Percentiles rank a stretch among this genome's conserved stretches.
Evolutionary conservation across 1,140 invertebrate species (phyloP).

Genomic region (Mesaphorura yosii): DNA sequence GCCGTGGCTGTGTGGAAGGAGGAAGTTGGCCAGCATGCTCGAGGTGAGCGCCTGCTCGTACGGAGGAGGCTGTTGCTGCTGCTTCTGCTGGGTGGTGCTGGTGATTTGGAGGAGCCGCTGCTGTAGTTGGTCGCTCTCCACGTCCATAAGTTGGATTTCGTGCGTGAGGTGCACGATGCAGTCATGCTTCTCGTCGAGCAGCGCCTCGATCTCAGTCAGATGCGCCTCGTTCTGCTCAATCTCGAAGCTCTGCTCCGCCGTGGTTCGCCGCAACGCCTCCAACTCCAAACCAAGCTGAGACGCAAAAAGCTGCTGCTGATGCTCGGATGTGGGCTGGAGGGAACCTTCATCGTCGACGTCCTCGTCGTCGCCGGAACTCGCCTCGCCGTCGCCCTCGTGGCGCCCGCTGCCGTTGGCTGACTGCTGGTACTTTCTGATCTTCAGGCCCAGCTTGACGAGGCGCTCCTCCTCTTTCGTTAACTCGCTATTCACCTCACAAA

Average conservation of each 20-base stretch:
- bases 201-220: slow-evolving; percentile 13
- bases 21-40: too few species aligned
- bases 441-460: slow-evolving; percentile 50
- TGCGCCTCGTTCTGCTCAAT: slow-evolving; percentile 18
- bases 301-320: neutral
- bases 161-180: slow-evolving; percentile 13
- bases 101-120: slow-evolving; percentile 8
- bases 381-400: neutral
- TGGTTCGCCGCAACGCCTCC: slow-evolving; percentile 5
- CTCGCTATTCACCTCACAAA: slow-evolving; percentile 56
- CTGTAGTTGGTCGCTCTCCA: slow-evolving; percentile 14
- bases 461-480: slow-evolving; percentile 56
- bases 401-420: too few species aligned
- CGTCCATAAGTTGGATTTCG: slow-evolving; percentile 17
- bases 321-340: too few species aligned
- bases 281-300: neutral
- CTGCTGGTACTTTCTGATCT: slow-evolving; percentile 45
- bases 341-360: too few species aligned
- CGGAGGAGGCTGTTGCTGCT: neutral
- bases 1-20: too few species aligned
- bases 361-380: neutral
- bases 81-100: neutral
- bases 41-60: neutral
- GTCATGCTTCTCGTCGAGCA: slow-evolving; percentile 19
- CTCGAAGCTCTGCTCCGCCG: slow-evolving; percentile 16